Percentiles rank a stretch among this genome's conserved stretches.
phyloP scores from a whole-genome alignment of 1,140 invertebrate species.

The Glossosoma conforme region DNA sequence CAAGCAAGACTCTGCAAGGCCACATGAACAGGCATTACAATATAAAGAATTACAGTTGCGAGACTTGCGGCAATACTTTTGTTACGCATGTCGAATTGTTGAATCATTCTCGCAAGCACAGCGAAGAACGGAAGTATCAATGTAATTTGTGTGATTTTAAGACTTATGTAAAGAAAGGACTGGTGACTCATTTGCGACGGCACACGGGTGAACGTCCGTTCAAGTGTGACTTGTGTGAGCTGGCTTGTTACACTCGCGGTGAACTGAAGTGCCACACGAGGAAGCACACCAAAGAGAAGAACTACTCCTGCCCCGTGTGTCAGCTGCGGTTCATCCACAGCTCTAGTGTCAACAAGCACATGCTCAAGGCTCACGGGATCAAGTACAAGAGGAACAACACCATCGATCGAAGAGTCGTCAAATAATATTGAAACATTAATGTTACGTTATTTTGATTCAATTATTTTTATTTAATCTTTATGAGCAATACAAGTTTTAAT shows the following conservation, averaged over 20 bases:
- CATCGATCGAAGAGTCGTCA: conserved; percentile 24
- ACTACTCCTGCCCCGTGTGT: conserved; percentile 53
- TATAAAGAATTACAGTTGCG: conserved; percentile 46
- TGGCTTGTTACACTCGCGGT: conserved; percentile 41
- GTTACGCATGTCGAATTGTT: conserved; percentile 43
- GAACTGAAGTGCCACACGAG: conserved; percentile 45
- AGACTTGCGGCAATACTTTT: conserved; percentile 46
- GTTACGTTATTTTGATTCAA: not conserved
- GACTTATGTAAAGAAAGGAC: conserved; percentile 46
- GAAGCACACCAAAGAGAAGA: conserved; percentile 53
- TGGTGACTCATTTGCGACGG: conserved; percentile 45
- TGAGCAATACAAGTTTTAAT: not conserved
- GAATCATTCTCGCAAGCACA: conserved; percentile 45
- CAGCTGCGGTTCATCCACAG: conserved; percentile 47
- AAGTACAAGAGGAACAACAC: conserved; percentile 41
- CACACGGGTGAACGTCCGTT: conserved; percentile 44
- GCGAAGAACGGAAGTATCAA: conserved; percentile 36
- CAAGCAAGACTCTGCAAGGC: conserved; percentile 38
- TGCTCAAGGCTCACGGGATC: conserved; percentile 41
- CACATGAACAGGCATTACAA: conserved; percentile 47
- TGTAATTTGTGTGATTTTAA: conserved; percentile 49
- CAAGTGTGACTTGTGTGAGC: conserved; percentile 41
- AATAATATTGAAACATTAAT: conserved; percentile 9
- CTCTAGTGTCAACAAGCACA: conserved; percentile 46
- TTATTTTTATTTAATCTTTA: not conserved